A percentile compares a stretch with the other conserved stretches of the same genome.
phyloP scores from a whole-genome alignment of 2,113 vertebrate species.

The Tyto alba region DNA sequence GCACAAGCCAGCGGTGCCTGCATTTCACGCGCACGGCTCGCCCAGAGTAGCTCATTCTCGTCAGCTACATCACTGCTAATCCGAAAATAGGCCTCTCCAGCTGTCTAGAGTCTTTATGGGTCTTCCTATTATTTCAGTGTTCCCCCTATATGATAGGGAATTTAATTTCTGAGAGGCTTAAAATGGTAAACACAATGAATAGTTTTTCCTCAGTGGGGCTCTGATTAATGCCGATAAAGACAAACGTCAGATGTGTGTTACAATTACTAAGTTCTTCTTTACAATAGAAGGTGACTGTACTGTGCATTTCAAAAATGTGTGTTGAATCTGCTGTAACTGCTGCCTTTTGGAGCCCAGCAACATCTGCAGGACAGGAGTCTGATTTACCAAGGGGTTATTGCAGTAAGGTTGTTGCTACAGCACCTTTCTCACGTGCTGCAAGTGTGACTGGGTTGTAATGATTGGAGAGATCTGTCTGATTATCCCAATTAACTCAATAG shows the following conservation, averaged over 20 bases:
- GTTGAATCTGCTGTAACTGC: conserved; percentile 22
- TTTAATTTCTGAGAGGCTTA: conserved; percentile 32
- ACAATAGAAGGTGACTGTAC: conserved; percentile 23
- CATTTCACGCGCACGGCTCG: not conserved
- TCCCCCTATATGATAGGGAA: not conserved
- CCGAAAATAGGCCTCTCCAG: not conserved
- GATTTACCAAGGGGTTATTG: not conserved
- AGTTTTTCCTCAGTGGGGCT: not conserved
- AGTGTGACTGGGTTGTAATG: not conserved
- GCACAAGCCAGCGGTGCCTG: not conserved
- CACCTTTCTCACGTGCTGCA: conserved; percentile 23
- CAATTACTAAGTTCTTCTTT: conserved; percentile 15
- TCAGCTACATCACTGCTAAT: not conserved
- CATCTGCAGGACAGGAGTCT: conserved; percentile 9
- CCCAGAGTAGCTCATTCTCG: not conserved
- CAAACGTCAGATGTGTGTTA: not conserved
- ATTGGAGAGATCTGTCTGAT: not conserved
- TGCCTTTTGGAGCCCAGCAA: not conserved
- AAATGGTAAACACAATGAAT: not conserved
- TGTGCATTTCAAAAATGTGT: not conserved
- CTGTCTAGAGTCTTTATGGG: not conserved
- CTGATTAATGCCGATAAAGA: conserved; percentile 21
- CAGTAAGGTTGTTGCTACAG: not conserved
- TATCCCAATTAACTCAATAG: not conserved
- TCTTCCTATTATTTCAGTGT: not conserved